These are phyloP conservation scores for Helicoverpa assulta DNA, from an alignment of 2,888 invertebrate species.

Conservation along the genomic window DNA sequence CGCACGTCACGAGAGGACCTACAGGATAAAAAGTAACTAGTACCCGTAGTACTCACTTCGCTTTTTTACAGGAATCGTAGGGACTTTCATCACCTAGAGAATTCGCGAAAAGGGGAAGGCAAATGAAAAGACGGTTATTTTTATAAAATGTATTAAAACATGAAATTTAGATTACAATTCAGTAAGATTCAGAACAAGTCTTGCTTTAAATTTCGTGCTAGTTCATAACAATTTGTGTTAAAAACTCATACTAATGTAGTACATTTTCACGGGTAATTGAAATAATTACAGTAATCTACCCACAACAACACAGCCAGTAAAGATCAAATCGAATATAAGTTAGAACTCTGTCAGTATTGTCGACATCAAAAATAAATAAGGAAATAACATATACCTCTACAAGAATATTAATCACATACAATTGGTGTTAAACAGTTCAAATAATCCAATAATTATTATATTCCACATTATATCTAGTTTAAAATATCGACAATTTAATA, in stretches of 20 bases:
- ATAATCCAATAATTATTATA: slow-evolving; percentile 23
- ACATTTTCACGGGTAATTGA: slow-evolving; percentile 34
- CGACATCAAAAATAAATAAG: slow-evolving; percentile 41
- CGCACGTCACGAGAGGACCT: too few species aligned
- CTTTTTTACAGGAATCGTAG: too few species aligned
- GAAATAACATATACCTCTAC: slow-evolving; percentile 25
- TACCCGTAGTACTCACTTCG: too few species aligned
- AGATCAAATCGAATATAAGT: slow-evolving; percentile 57
- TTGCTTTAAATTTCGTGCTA: slow-evolving; percentile 68
- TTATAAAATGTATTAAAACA: slow-evolving; percentile 89
- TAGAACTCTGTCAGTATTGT: slow-evolving; percentile 44
- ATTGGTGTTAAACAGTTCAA: slow-evolving; percentile 29
- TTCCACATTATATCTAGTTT: slow-evolving; percentile 17
- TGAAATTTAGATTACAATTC: slow-evolving; percentile 81
- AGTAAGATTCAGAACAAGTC: slow-evolving; percentile 68
- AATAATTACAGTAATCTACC: slow-evolving; percentile 44
- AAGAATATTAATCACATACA: slow-evolving; percentile 30
- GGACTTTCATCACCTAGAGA: too few species aligned
- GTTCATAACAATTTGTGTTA: slow-evolving; percentile 51
- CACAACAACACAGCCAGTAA: slow-evolving; percentile 62
- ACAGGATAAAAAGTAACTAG: too few species aligned
- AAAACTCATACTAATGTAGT: slow-evolving; percentile 42
- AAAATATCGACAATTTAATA: slow-evolving; percentile 40
- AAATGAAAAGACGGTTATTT: slow-evolving; percentile 61
- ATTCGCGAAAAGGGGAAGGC: background rate